Evolutionary conservation across 2,888 invertebrate species (phyloP), one percentile per base, ranked within the genome.

Genomic region (Agriopis aurantiaria): DNA sequence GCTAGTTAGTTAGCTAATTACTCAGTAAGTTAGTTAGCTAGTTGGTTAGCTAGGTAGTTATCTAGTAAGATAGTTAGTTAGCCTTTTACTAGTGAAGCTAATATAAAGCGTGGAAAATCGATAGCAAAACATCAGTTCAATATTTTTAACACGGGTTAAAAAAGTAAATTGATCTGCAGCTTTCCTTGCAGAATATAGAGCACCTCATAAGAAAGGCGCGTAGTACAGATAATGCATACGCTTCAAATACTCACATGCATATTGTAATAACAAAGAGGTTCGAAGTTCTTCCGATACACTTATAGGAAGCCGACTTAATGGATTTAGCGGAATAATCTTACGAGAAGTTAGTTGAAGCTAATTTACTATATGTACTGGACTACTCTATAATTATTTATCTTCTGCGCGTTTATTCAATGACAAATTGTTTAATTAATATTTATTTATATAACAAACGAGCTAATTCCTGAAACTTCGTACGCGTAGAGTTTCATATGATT

Each of bases 221-320:
- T 33, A 11, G 40, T 55, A 56, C 58, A 52, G 57, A 71, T 73
- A 73, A 74, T 72, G 76, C 74, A 76, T 68, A 70, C 71, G 61
- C 65, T 68, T 69, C 69, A 61, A 66, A 51, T 57, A 65, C 68
- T 68, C 52, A 55, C 74, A 63, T 74, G 70, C 67, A 72, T 74
- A 73, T 75, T 76, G 69, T 72, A 70, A 75, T 75, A 74, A 71
- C 72, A 73, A 68, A 76, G 63, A 70, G 71, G 63, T 72, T 68
- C 65, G 52, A 74, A 75, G 64, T 67, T 73, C 60, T 66, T 66
- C 68, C 73, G 71, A 72, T 70, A 68, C 68, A 73, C 71, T 75
- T 73, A 71, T 68, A 69, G 67, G 45, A 72, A 69, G 55, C 58
- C 57, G 52, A 52, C 58, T 65, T 76, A 70, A 73, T 71, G 65